Evolutionary conservation across 2,797 vertebrate genomes (phyloP), one percentile per base, ranked within the genome.

Genomic region (Coregonus sp.): DNA sequence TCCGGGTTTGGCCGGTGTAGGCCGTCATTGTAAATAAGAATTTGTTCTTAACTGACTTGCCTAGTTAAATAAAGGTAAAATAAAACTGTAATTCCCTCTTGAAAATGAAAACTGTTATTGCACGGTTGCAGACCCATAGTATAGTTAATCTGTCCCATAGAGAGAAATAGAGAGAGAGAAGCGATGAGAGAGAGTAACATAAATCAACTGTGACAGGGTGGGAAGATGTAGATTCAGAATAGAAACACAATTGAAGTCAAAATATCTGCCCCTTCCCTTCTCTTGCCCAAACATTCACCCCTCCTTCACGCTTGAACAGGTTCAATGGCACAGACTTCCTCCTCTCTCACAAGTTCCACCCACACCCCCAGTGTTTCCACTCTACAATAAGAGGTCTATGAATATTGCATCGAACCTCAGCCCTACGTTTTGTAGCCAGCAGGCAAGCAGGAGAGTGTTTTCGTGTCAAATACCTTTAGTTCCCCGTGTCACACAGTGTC

Each of bases 121-220:
- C 16, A 56, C 20, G 18, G 18, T 59, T 47, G 40, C 40, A 47
- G 40, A 47, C 9, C 4, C 59, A 29, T 18, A 67, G 31, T 16
- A 18, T 3, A 33, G 66, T 37, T 33, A 16, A 33, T 35, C 31
- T 18, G 31, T 16, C 66, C 66, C 31, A 31, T 35, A 72, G 77
- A 80, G 61, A 81, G 81, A 84, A 61, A 37, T 80, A 79, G 85
- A 80, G 77, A 81, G 12, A n/a, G 74, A 63, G 70, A 86, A 66
- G 66, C 73, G 84, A 56, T 25, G 37, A 78, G 74, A 76, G 72
- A 78, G 79, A 86, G 29, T 75, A 66, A 79, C 20, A 78, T 74
- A 79, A 70, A 78, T 31, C 20, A 40, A 86, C 59, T 78, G 81
- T 70, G 71, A 70, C 54, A 75, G 74, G 61, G 47, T 76, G 72